Conservation (phyloP, 2,797 vertebrate genomes). For the Gallirallus australis region DNA sequence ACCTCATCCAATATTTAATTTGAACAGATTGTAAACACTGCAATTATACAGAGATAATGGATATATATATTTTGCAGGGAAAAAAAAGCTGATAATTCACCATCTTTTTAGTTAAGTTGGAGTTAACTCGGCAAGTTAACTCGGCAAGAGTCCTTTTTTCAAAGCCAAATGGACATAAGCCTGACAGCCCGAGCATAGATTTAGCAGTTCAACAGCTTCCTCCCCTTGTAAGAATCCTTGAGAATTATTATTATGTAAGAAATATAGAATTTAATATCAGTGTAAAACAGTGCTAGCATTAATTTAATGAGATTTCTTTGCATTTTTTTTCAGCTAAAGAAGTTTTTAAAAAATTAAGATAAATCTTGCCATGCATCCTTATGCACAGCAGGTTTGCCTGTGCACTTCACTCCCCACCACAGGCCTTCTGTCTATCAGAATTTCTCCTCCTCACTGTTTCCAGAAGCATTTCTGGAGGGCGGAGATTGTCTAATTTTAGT, state of each 20-base stretch:
- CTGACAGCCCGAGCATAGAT: background rate
- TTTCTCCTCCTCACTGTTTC: constrained; percentile 49
- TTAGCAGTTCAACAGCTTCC: background rate
- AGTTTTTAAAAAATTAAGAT: background rate
- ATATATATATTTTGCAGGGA: background rate
- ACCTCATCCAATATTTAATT: background rate
- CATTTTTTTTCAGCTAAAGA: background rate
- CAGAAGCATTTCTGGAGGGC: constrained; percentile 69
- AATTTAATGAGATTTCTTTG: background rate
- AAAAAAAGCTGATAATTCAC: background rate
- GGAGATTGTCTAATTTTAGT: constrained; percentile 68
- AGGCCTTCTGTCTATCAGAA: background rate
- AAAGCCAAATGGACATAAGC: background rate
- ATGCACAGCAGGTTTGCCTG: rapidly evolving
- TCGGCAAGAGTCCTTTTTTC: background rate
- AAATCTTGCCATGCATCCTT: too few species aligned
- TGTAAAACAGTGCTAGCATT: background rate
- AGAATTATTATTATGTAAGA: background rate
- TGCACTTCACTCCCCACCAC: background rate
- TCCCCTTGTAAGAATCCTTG: background rate
- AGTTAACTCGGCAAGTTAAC: background rate
- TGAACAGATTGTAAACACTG: background rate
- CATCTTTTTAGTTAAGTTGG: background rate
- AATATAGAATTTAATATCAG: background rate
- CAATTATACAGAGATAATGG: background rate